Evolutionary conservation across 2,113 vertebrate species (phyloP), one percentile per base, ranked within the genome.

Genomic region (Euleptes europaea): DNA sequence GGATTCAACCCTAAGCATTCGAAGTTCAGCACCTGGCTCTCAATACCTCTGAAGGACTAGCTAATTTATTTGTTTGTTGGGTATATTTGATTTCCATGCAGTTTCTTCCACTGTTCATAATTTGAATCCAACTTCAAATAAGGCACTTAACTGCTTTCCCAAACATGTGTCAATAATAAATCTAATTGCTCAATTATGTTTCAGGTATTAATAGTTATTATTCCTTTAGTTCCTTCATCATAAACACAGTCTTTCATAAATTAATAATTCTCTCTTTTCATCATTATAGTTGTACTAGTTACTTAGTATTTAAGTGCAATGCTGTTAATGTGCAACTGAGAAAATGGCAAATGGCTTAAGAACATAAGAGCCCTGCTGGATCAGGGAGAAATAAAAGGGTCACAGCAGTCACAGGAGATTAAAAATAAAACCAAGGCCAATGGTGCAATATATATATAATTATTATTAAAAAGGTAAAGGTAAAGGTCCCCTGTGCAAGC

Each of bases 51-150:
- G 28, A 73, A 73, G 23, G 26, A 40, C n/a, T 6, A 23, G 65
- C 23, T 83, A 73, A 82, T 82, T 60, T 82, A 42, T 42, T 83
- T 73, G 69, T 44, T 73, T 31, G 60, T 35, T 83, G 38, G 10
- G 15, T 35, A 60, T 63, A 54, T 73, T 73, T 51, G 33, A 60
- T 42, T 73, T 73, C 21, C 70, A 60, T 73, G 7, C 70, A 72
- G 12, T 73, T 73, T 15, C 63, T 73, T 83, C 51, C 42, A 73
- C 51, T 44, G 15, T 63, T 82, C 49, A 63, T 38, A n/a, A 31
- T 87, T 78, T 83, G 86, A 92, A 89, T 70, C 57, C 60, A 84
- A 26, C 28, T 74, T 51, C 85, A 87, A 15, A 26, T 21, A 80
- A 88, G 1, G 66, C 69, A 88, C 26, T 60, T 11, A 82, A 89